A percentile compares a stretch with the other conserved stretches of the same genome.
phyloP scores from a whole-genome alignment of 2,797 vertebrate genomes.

The Scolopax rusticola region DNA sequence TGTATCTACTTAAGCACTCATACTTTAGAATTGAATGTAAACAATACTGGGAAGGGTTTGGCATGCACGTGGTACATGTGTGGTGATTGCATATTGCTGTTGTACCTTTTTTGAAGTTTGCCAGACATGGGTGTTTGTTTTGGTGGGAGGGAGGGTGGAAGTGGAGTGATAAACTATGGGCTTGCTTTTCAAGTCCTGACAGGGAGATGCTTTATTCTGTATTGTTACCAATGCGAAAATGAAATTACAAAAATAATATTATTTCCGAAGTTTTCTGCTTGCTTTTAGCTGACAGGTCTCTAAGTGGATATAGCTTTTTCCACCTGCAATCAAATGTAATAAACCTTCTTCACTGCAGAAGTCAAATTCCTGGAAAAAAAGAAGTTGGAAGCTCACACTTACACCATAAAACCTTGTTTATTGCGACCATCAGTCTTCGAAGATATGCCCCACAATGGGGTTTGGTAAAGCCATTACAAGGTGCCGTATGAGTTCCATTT shows the following conservation, averaged over 20 bases:
- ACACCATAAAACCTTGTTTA: slow-evolving; percentile 83
- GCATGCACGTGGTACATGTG: accelerated
- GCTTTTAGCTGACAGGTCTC: slow-evolving; percentile 69
- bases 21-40: not conserved
- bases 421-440: slow-evolving; percentile 83
- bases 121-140: not conserved
- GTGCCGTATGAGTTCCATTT: slow-evolving; percentile 85
- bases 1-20: accelerated
- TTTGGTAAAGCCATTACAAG: slow-evolving; percentile 87
- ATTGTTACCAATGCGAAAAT: slow-evolving; percentile 46
- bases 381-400: slow-evolving; percentile 79
- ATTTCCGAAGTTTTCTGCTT: slow-evolving; percentile 62
- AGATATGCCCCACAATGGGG: slow-evolving; percentile 83
- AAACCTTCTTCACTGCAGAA: slow-evolving; percentile 77
- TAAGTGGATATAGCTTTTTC: slow-evolving; percentile 73
- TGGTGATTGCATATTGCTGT: not conserved
- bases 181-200: not conserved
- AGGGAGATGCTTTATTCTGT: slow-evolving; percentile 17
- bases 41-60: not conserved
- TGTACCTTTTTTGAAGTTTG: not conserved
- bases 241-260: slow-evolving; percentile 61
- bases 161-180: not conserved
- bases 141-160: not conserved
- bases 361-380: slow-evolving; percentile 75
- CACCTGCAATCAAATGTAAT: slow-evolving; percentile 76